These are phyloP conservation scores for Tupiocoris notatus DNA, from an alignment of 2,888 invertebrate species.

Conservation along the genomic window DNA sequence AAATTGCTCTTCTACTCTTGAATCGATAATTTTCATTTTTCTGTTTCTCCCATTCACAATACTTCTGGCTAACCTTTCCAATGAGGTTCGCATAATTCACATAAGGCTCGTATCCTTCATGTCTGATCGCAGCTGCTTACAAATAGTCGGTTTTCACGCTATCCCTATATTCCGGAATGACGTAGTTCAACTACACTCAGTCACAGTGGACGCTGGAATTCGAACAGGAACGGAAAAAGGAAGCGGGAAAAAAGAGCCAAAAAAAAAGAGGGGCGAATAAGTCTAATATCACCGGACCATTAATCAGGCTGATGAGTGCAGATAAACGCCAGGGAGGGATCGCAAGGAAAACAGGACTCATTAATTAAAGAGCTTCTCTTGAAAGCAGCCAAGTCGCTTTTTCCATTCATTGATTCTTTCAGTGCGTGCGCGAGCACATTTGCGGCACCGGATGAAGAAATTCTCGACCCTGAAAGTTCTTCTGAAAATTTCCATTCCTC, in stretches of 20 bases:
- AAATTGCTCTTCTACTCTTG: no score
- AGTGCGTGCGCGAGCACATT: not conserved
- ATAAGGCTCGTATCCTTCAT: no score
- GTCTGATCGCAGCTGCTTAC: no score
- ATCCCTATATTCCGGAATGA: no score
- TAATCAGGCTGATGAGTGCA: conserved; percentile 30
- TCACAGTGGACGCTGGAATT: not conserved
- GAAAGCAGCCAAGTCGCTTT: conserved; percentile 24
- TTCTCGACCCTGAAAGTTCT: not conserved
- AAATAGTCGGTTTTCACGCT: no score
- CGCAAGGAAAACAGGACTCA: conserved; percentile 21
- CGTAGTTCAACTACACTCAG: not conserved
- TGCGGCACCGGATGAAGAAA: not conserved
- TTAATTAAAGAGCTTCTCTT: conserved; percentile 29
- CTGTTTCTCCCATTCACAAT: no score
- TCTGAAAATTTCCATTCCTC: no score
- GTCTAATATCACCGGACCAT: conserved; percentile 30
- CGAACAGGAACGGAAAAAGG: not conserved
- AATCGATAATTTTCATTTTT: no score
- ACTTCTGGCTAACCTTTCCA: no score
- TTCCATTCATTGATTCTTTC: conserved; percentile 31
- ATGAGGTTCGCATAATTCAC: no score
- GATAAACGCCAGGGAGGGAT: conserved; percentile 9
- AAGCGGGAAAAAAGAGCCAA: not conserved
- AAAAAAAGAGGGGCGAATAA: not conserved